Evolutionary conservation across 2,797 vertebrate species (phyloP), one percentile per base, ranked within the genome.

Genomic region (Falco rusticolus): DNA sequence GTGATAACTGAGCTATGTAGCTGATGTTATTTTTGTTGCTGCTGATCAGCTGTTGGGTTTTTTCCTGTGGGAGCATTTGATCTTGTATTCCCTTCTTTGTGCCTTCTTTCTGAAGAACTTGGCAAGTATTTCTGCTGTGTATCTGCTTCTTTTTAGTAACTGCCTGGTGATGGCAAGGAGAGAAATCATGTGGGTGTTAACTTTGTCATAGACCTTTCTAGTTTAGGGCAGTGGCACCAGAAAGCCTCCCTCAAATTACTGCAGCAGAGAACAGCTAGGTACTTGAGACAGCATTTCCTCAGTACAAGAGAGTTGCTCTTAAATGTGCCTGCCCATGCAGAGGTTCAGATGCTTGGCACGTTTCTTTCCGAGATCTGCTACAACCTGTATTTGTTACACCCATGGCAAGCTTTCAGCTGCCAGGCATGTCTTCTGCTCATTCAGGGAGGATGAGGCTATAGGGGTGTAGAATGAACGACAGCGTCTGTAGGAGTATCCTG

Each of bases 401-500:
- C 14, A 17, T 2, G 4, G 2, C 5, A 29, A 82, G 45, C 45
- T 48, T n/a, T 47, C 9, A 37, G 50, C 71, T 90, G 69, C 57
- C 19, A 16, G 45, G 31, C 54, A 64, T 45, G 22, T 60, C 41
- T 76, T 51, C 5, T 37, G 63, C 65, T 81, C 57, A 13, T n/a
- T 19, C 3, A 1, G 8, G n/a, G 50, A 65, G 12, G 4, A 8
- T 13, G 82, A 91, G 53, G n/a, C 63, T 77, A 0, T 4, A 15
- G 24, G 17, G 33, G 28, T 53, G 41, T 45, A 50, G 78, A 79
- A 76, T 4, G 19, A 59, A 59, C 14, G 22, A 24, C 0, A 0
- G 15, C 45, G 37, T 76, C 78, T 0, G 0, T 57, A 57, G 70
- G 37, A 56, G 20, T 12, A 11, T 65, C n/a, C 41, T 16, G 16